Base-by-base conservation (phyloP, 2,797 vertebrate genomes). In the Hippocampus kuda region DNA sequence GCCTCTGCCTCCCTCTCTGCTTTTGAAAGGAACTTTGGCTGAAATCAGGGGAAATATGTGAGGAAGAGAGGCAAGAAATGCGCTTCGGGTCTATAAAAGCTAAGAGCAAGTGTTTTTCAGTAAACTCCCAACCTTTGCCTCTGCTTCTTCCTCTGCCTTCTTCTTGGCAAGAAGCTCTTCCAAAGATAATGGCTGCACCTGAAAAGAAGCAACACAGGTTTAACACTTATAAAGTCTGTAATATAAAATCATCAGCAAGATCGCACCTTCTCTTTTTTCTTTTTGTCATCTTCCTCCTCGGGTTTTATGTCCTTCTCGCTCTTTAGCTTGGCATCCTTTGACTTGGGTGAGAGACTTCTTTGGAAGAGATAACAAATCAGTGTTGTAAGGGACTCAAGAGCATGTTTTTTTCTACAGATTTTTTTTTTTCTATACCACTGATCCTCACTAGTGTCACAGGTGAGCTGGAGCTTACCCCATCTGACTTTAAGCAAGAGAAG, bases 1-100 rank as follows among this genome's bases (percentile, higher is more conserved):
- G 97, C 97, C 81, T 97, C 97, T 0, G 95, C 94, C 81, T 98
- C 96, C 67, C 97, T 85, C 70, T 98, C 96, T 0, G 93, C 92
- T 84, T 95, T 97, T 59, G 96, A 97, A 71, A 99, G 89, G 85
- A 99, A 99, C 82, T 98, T 99, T 54, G 97, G 97, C 97, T 99
- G 81, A 60, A 30, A 69, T 30, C 26, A 27, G 44, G 44, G 3
- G 24, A 65, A 65, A 49, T 16, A n/a, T 27, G 15, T 65, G 27
- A 26, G 30, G 15, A 54, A n/a, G 46, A 8, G 69, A 9, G 15
- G 59, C 3, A n/a, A 49, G 1, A 16, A 42, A 70, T 60, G 1
- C 38, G 62, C 51, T 7, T 5, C 63, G 44, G 9, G 16, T 24
- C 8, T 27, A 3, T 11, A 57, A 56, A 46, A 46, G 12, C 12